Percentiles rank a stretch among this genome's conserved stretches.
phyloP scores from a whole-genome alignment of 2,113 vertebrate genomes.

The Irena cyanogastra region DNA sequence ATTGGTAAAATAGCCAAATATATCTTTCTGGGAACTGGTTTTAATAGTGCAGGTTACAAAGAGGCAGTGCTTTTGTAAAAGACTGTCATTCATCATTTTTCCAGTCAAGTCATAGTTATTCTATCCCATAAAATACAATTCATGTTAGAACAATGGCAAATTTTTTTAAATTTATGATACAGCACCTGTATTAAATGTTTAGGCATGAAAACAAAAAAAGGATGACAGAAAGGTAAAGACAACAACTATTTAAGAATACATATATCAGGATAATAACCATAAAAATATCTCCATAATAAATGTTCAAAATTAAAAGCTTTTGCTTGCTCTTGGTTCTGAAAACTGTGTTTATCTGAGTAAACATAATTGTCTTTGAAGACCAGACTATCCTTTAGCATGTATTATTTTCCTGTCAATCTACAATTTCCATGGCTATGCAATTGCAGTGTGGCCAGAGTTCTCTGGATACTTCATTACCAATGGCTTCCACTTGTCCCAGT shows the following conservation, averaged over 20 bases:
- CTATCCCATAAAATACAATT: not conserved
- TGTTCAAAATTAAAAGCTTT: conserved; percentile 2
- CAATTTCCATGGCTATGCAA: not conserved
- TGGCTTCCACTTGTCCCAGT: not conserved
- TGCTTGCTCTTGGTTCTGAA: conserved; percentile 23
- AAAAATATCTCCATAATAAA: not conserved
- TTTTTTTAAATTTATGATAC: not conserved
- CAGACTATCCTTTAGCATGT: not conserved
- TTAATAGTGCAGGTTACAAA: not conserved
- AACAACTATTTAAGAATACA: not conserved
- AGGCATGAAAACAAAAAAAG: not conserved
- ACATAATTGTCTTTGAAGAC: conserved; percentile 13
- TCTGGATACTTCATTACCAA: not conserved
- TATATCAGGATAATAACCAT: not conserved
- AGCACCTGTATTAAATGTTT: not conserved
- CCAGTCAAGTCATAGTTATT: not conserved
- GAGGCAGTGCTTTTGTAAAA: not conserved
- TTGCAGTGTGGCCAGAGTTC: not conserved
- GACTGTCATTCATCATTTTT: not conserved
- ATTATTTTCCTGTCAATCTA: conserved; percentile 25
- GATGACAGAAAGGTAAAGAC: not conserved
- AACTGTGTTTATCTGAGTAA: conserved; percentile 2
- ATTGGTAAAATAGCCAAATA: not conserved
- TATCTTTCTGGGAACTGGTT: not conserved
- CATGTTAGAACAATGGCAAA: not conserved